Evolutionary conservation across 23 tunicate genomes (phyloP), one percentile per base, ranked within the genome.

Genomic region (Oikopleura vanhoeffeni): DNA sequence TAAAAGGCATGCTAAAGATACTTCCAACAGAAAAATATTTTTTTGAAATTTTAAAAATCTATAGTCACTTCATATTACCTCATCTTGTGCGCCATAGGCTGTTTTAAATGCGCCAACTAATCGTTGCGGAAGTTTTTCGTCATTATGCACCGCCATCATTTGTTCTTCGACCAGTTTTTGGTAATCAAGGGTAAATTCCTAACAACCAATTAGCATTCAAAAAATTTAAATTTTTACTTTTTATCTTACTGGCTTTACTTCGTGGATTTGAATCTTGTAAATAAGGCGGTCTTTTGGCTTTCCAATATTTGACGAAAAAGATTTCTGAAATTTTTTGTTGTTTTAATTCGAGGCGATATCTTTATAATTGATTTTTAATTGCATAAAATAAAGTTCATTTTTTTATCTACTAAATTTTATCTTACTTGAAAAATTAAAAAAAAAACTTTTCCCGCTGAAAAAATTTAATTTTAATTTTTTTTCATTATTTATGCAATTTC

Each of bases 41-140:
- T n/a, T n/a, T n/a, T n/a, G n/a, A n/a, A n/a, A n/a, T n/a, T n/a
- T n/a, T n/a, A n/a, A n/a, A n/a, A n/a, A n/a, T n/a, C n/a, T n/a
- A n/a, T n/a, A n/a, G n/a, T n/a, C n/a, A n/a, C n/a, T n/a, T n/a
- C 64, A 49, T 49, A 13, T 49, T 49, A 71, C 79, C 79, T 71
- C 79, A 71, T 71, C 79, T 32, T 71, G 34, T 18, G 79, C 35
- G 38, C 79, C 79, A 71, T 13, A 71, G 32, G 38, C 32, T 3
- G 32, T 38, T 2, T 32, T 33, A 38, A 71, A 71, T 2, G 38
- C 2, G 34, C 79, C 79, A 71, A 71, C 79, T 2, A 71, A 38
- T 18, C 3, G 27, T 71, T 71, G 79, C 38, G 79, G 79, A 18
- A 71, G 79, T 18, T 71, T 71, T 30, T 71, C 79, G 79, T 71